Evolutionary conservation across 2,888 invertebrate genomes (phyloP), one percentile per base, ranked within the genome.

Genomic region (Macroteleia sp.): DNA sequence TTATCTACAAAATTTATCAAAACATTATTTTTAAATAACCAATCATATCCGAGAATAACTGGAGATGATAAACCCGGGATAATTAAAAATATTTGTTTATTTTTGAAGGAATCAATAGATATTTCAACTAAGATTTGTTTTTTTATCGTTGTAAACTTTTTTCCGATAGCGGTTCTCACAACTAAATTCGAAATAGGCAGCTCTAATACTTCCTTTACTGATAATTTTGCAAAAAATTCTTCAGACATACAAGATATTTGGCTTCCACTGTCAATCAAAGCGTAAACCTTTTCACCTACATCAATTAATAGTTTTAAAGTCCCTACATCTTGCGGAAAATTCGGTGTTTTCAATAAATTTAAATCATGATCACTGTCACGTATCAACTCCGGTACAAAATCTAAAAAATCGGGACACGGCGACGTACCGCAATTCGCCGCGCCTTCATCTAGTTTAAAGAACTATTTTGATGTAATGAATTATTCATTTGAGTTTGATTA

Each of bases 11-110:
- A 48, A 39, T 48, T 25, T 8, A 62, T 1, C 0, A 36, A 30
- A 1, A 62, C 32, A 1, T 42, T 14, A 22, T 64, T 30, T n/a
- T 42, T 28, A 42, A 10, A 16, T 12, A 64, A 1, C 64, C 64
- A 64, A 34, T 64, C 64, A 56, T 77, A 77, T 6, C 80, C 82
- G 0, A 82, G 14, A 41, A 82, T 77, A 10, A 79, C 46, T 0
- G 61, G 32, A 3, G 69, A 75, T 1, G 77, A 74, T 10, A 79
- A 57, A 25, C 48, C 34, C 0, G 80, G 78, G 0, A 81, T 50
- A 1, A 80, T 52, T 8, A 80, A 54, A 48, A 77, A 75, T 1
- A 39, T 10, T 12, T 52, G 44, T 34, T 14, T 39, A 1, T 56
- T 59, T 39, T 12, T 25, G 12, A 10, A 44, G 8, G 32, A 16